A percentile compares a stretch with the other conserved stretches of the same genome.
Evolutionary conservation across 2,888 invertebrate species (phyloP).

Genomic region (Macaria liturata): DNA sequence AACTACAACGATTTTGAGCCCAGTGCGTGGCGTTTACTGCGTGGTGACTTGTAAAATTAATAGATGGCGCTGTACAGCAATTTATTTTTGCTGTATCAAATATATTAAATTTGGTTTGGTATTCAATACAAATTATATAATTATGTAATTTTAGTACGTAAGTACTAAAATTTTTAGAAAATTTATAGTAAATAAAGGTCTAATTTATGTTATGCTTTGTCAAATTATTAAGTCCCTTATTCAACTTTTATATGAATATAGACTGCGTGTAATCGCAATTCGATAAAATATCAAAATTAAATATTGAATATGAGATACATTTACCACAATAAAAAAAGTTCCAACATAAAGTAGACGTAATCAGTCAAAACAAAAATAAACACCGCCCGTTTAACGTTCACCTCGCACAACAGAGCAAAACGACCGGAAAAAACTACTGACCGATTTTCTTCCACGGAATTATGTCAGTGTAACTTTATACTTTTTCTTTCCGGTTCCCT

Average conservation of each 20-base stretch:
- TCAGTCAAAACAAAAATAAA: neutral
- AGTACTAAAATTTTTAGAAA: no score
- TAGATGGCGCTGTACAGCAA: conserved; percentile 27
- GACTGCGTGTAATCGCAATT: no score
- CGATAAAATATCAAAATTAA: no score
- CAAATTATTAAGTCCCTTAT: no score
- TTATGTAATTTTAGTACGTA: no score
- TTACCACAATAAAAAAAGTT: neutral
- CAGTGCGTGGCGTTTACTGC: neutral
- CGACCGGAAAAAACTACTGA: conserved; percentile 27
- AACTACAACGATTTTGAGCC: conserved; percentile 8
- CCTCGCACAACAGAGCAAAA: conserved; percentile 7
- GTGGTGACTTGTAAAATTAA: conserved; percentile 8
- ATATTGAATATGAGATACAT: no score
- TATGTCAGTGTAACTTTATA: conserved; percentile 33
- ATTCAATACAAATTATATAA: no score
- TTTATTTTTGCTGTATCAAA: no score
- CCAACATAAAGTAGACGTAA: neutral
- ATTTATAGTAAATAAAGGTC: no score
- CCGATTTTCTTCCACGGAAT: conserved; percentile 32
- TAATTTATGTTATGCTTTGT: no score
- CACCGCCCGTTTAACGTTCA: conserved; percentile 7
- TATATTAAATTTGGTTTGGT: no score
- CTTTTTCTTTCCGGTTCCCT: conserved; percentile 38
- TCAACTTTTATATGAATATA: no score